Evolutionary conservation across 2,113 vertebrate species (phyloP).

Genomic region (Phalacrocorax carbo): DNA sequence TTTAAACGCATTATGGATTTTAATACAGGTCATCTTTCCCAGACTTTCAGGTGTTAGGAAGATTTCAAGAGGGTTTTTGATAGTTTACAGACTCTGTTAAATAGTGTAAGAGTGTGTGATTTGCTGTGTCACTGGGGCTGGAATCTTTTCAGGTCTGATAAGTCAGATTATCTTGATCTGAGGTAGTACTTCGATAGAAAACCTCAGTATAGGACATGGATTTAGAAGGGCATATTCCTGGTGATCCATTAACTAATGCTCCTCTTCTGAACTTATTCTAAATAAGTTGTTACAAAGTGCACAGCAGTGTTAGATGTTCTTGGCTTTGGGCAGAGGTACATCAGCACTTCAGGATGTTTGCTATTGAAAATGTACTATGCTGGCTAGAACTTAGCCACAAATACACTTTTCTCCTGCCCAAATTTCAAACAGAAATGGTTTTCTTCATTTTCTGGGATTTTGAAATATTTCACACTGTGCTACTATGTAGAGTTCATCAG

Average conservation of each 20-base stretch:
- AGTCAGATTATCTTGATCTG: not conserved
- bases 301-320: not conserved
- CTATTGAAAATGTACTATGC: not conserved
- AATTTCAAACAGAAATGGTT: not conserved
- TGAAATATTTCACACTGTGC: conserved; percentile 10
- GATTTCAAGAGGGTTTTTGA: not conserved
- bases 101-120: not conserved
- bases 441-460: not conserved
- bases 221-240: not conserved
- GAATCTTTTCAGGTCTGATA: not conserved
- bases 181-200: not conserved
- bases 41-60: not conserved
- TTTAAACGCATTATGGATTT: not conserved
- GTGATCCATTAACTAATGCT: not conserved
- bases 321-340: not conserved
- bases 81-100: not conserved
- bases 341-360: not conserved
- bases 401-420: not conserved
- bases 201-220: not conserved
- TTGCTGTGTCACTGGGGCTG: not conserved
- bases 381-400: not conserved
- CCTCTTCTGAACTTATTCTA: not conserved
- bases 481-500: conserved; percentile 20
- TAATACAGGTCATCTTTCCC: not conserved
- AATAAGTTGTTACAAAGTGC: not conserved